Base-by-base conservation (phyloP, 2,797 vertebrate genomes). In the Triplophysa yarkandensis region DNA sequence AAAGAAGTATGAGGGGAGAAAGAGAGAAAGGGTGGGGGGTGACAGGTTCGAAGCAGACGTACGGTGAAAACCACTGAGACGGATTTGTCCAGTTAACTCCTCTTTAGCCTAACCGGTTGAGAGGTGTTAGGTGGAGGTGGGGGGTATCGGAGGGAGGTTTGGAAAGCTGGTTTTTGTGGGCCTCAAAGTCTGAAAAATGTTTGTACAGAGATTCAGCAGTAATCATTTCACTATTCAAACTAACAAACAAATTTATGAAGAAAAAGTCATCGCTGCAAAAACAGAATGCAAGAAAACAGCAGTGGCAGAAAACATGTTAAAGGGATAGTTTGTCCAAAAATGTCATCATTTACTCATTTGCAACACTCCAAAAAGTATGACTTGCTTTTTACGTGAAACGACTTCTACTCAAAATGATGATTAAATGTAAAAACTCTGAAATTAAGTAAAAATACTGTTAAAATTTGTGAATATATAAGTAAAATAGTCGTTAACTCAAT, bases 91-190 rank as follows among this genome's bases (percentile, higher is more conserved):
- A 10, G 69, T 74, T 82, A 80, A 82, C 74, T 63, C 70, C 23
- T 61, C 67, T 63, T 80, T 62, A 67, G 60, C 74, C 74, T 68
- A 72, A 77, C 60, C 32, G 44, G 28, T 68, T 23, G 32, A 55
- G 57, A 71, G 69, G 70, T 66, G 58, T 48, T 71, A 8, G 68
- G 85, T 85, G 83, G 84, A 68, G 80, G 85, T 84, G 77, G 71
- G 82, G 88, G 88, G 87, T 89, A 91, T 90, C 88, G 57, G 80
- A 73, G 85, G 83, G 58, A 75, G 80, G 55, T 69, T 83, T 84
- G 80, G 65, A 78, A 73, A 71, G 48, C 61, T 69, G 71, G 32
- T 36, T 52, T 85, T 83, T 86, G 68, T 63, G 39, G 1, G 57
- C 28, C 3, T 66, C 43, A 80, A 81, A 80, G 82, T 85, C 83